Base-by-base conservation (phyloP, 2,888 invertebrate species). In the Limnephilus rhombicus region DNA sequence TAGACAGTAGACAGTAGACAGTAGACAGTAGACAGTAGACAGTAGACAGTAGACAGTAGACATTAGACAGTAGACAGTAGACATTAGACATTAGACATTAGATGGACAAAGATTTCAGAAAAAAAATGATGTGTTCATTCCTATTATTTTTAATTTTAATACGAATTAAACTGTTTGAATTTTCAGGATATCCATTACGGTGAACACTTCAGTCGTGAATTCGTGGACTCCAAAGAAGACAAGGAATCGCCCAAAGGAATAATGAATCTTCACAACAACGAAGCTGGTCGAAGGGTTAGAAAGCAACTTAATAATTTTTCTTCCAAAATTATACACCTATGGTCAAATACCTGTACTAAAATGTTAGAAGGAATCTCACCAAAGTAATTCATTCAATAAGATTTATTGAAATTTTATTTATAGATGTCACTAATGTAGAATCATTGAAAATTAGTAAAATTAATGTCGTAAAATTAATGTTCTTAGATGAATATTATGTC, bases 251-350 rank as follows among this genome's bases (percentile, higher is more conserved):
- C 98, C 49, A 97, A 97, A 90, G 98, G 98, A 1, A 96, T 99
- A 89, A 98, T 99, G 98, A 99, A 99, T 95, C 96, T 98, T 80
- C 99, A 99, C 95, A 99, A 99, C 95, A 99, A 98, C 94, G 98
- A 98, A 94, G 99, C 98, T 92, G 99, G 99, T 92, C 96, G 99
- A 95, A 96, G 98, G 96, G 98, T 98, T 95, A 95, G 29, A 53
- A 68, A 88, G 13, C 29, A 45, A 53, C 82, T 81, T 81, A 15
- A 31, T 29, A 13, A 31, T 15, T 9, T 31, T 82, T 29, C 18
- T 31, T n/a, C 15, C 29, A 81, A 81, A 31, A 82, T 7, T 24
- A 29, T 82, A 34, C 34, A 82, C 18, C 82, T 82, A 13, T 82
- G 82, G 34, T 31, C 82, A 82, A 34, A 31, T 15, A 1, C 9